These are phyloP conservation scores for Marronus borbonicus DNA, from an alignment of 2,888 invertebrate species.

Conservation along the genomic window DNA sequence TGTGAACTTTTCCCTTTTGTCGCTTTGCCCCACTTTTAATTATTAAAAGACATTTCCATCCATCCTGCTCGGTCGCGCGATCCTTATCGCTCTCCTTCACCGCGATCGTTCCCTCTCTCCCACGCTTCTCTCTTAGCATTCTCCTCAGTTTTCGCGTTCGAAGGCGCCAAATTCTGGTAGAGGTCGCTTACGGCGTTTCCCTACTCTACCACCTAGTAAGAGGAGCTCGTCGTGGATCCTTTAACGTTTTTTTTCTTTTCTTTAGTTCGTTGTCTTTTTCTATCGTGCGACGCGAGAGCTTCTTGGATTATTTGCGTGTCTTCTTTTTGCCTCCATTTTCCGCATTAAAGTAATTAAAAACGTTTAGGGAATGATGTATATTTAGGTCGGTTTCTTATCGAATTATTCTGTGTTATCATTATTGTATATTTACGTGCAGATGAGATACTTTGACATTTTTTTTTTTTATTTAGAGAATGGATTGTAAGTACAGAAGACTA, in stretches of 20 bases:
- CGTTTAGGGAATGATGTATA: constrained; percentile 27
- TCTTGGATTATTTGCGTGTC: constrained; percentile 38
- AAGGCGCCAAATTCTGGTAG: constrained; percentile 14
- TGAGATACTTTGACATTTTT: no score
- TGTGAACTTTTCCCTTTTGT: constrained; percentile 45
- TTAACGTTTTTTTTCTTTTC: constrained; percentile 9
- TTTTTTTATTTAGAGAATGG: no score
- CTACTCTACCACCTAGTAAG: background rate
- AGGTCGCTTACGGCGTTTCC: constrained; percentile 21
- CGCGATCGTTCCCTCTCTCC: background rate
- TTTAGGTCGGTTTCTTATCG: constrained; percentile 32
- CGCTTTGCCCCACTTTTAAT: constrained; percentile 49
- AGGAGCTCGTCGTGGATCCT: background rate
- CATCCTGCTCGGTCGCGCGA: constrained; percentile 16
- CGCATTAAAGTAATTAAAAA: constrained; percentile 45
- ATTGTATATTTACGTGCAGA: no score
- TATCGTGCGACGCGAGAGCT: constrained; percentile 4
- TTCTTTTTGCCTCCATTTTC: constrained; percentile 37
- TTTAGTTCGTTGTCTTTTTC: constrained; percentile 7
- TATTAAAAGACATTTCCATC: constrained; percentile 46
- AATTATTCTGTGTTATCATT: constrained; percentile 1
- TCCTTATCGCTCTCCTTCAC: background rate
- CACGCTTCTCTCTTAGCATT: background rate
- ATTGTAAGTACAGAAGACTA: no score
- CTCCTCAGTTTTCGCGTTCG: constrained; percentile 15